These are phyloP conservation scores for Cyprinodon brontotheroides DNA, from an alignment of 2,113 vertebrate species.

Conservation along the genomic window DNA sequence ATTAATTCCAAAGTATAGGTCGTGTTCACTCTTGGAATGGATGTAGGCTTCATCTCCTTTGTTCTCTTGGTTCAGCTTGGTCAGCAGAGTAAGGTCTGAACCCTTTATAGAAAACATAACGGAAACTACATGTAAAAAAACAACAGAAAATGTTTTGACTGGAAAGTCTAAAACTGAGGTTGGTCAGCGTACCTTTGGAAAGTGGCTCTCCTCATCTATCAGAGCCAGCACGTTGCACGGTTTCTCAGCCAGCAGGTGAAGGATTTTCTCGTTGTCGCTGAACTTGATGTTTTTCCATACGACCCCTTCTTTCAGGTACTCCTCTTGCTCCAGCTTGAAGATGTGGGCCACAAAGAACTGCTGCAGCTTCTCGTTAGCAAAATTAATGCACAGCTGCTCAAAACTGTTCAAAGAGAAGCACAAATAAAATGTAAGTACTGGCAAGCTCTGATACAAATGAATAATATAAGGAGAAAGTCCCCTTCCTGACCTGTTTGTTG, in stretches of 20 bases:
- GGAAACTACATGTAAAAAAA: not conserved
- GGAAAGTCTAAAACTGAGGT: not conserved
- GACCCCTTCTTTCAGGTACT: constrained; percentile 86
- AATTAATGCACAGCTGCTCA: constrained; percentile 97
- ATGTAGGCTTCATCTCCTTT: constrained; percentile 79
- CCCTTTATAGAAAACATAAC: constrained; percentile 78
- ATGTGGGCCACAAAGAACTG: constrained; percentile 93
- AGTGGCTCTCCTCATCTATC: constrained; percentile 92
- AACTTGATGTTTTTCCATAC: constrained; percentile 86
- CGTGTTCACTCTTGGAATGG: constrained; percentile 79
- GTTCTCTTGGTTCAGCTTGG: constrained; percentile 87
- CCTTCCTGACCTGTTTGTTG: constrained; percentile 86
- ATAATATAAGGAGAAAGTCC: not conserved
- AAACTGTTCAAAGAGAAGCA: constrained; percentile 79
- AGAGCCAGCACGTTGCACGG: constrained; percentile 91
- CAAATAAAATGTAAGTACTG: not conserved
- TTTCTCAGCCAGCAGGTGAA: constrained; percentile 86
- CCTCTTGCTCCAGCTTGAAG: constrained; percentile 92
- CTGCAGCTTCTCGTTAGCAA: constrained; percentile 95
- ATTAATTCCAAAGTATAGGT: constrained; percentile 86
- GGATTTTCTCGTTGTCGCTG: constrained; percentile 83
- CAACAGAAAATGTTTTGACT: not conserved
- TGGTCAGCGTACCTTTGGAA: constrained; percentile 84
- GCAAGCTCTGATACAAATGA: not conserved
- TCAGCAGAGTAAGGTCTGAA: constrained; percentile 88